Percentiles rank a stretch among this genome's conserved stretches.
These are phyloP conservation scores for Mystacides longicornis DNA, from an alignment of 2,888 invertebrate genomes.

Conservation along the genomic window DNA sequence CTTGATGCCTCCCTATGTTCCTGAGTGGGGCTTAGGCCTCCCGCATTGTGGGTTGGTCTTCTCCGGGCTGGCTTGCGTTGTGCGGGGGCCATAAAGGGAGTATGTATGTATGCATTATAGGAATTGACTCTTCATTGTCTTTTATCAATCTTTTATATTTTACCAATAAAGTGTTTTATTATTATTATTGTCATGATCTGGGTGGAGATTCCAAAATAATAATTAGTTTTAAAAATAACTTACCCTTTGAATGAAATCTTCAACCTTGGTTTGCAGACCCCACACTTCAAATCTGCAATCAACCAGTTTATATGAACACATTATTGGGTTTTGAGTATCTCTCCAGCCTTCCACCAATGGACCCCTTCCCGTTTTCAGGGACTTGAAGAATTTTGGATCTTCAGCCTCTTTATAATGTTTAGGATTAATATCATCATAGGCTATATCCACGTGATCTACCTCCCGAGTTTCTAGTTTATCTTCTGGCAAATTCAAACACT, in stretches of 20 bases:
- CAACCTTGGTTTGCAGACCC: conserved; percentile 84
- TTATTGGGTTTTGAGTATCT: conserved; percentile 65
- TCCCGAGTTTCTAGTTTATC: conserved; percentile 66
- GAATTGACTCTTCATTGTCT: no score
- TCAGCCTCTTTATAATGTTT: conserved; percentile 87
- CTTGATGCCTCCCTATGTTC: no score
- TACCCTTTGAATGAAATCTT: conserved; percentile 81
- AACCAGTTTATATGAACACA: conserved; percentile 91
- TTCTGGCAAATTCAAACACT: conserved; percentile 67
- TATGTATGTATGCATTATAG: no score
- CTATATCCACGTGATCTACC: conserved; percentile 80
- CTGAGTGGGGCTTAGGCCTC: no score
- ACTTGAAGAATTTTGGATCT: conserved; percentile 79
- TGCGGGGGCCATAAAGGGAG: no score
- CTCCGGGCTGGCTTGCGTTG: no score
- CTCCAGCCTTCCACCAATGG: conserved; percentile 81
- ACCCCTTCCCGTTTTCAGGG: conserved; percentile 74
- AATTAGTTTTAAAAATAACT: no score
- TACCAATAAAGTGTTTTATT: no score
- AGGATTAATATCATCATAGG: conserved; percentile 75
- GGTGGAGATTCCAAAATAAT: no score
- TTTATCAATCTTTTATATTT: no score
- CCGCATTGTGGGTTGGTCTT: no score
- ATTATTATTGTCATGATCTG: no score
- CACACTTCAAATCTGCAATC: conserved; percentile 85